These are phyloP conservation scores for Pachyuromys duprasi DNA, from an alignment of 2,797 vertebrate genomes.

Conservation along the genomic window DNA sequence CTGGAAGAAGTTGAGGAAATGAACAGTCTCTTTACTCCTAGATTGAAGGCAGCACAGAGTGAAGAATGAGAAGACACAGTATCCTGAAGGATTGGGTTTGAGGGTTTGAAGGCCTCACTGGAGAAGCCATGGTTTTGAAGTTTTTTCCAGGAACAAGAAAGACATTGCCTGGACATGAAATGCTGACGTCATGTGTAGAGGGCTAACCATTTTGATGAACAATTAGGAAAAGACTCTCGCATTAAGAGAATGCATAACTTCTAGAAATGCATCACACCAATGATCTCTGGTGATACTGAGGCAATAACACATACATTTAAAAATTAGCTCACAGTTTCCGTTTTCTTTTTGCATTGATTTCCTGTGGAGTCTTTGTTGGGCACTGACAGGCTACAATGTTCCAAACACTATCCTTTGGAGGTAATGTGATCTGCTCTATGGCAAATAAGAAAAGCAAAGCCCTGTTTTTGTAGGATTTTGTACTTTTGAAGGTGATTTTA, in stretches of 20 bases:
- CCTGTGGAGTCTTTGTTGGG: background rate
- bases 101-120: background rate
- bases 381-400: slow-evolving; percentile 21
- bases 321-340: background rate
- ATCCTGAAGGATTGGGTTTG: background rate
- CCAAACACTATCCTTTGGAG: background rate
- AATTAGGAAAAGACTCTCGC: background rate
- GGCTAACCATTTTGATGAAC: background rate
- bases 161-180: background rate
- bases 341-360: slow-evolving; percentile 52
- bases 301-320: background rate
- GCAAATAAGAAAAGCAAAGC: slow-evolving; percentile 12
- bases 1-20: slow-evolving; percentile 39
- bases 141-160: background rate
- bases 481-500: slow-evolving; percentile 47
- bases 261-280: slow-evolving; percentile 15
- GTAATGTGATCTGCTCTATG: background rate
- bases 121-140: background rate
- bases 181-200: background rate
- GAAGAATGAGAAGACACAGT: background rate
- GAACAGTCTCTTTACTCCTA: background rate
- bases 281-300: slow-evolving; percentile 22
- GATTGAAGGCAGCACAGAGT: slow-evolving; percentile 4
- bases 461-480: background rate
- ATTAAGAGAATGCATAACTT: slow-evolving; percentile 30